A percentile compares a stretch with the other conserved stretches of the same genome.
Evolutionary conservation across 2,797 vertebrate species (phyloP).

Genomic region (Nannoperca australis): DNA sequence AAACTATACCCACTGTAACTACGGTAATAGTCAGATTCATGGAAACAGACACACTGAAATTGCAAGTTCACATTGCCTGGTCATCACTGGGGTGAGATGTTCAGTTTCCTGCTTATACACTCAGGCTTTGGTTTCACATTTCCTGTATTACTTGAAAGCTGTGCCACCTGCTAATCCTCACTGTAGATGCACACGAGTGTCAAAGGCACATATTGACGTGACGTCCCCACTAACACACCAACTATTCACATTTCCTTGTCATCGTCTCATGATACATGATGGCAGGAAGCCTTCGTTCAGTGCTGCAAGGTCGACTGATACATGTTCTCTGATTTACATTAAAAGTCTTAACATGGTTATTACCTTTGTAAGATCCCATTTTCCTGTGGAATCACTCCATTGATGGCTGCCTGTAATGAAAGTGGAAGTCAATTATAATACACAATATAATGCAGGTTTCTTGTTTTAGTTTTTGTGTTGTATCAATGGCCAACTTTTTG

Average conservation of each 20-base stretch:
- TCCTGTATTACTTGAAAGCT: slow-evolving; percentile 5
- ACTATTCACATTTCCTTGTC: neutral
- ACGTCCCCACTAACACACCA: neutral
- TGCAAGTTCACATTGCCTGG: neutral
- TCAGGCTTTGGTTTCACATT: slow-evolving; percentile 9
- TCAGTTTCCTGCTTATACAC: neutral
- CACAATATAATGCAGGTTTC: neutral
- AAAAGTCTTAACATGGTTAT: slow-evolving; percentile 30
- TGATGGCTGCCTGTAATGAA: slow-evolving; percentile 96
- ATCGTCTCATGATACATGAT: neutral
- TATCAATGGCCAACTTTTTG: neutral
- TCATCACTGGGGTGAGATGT: neutral
- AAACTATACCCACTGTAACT: slow-evolving; percentile 1
- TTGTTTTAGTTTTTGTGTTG: neutral
- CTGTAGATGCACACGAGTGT: neutral
- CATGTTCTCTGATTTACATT: slow-evolving; percentile 9
- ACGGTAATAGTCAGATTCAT: neutral
- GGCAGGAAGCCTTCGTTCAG: neutral
- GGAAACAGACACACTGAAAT: slow-evolving; percentile 1
- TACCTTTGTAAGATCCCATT: slow-evolving; percentile 99
- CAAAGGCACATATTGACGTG: neutral
- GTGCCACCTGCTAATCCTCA: neutral
- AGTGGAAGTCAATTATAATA: slow-evolving; percentile 33
- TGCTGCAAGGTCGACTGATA: neutral
- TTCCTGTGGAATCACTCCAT: slow-evolving; percentile 99